A percentile compares a stretch with the other conserved stretches of the same genome.
phyloP scores from a whole-genome alignment of 2,797 vertebrate species.

The Rhinella marina region DNA sequence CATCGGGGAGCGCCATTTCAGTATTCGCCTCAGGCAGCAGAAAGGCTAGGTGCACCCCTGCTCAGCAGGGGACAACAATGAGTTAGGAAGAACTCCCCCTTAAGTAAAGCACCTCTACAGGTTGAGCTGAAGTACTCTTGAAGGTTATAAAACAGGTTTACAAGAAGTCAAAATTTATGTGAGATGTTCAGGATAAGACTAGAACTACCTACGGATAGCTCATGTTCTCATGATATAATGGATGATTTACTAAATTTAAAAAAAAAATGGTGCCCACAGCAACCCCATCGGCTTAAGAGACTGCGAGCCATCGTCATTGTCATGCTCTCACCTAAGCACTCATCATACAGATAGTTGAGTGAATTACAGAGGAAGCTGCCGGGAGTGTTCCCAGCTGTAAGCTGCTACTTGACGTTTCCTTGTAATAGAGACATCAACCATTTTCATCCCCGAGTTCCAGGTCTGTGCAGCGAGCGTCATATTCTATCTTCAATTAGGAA shows the following conservation, averaged over 20 bases:
- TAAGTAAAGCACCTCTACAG: background rate
- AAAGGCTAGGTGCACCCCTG: too few species aligned
- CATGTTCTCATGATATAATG: too few species aligned
- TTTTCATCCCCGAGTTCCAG: background rate
- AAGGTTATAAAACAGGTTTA: background rate
- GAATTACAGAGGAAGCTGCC: background rate
- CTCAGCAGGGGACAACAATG: background rate
- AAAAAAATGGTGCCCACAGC: background rate
- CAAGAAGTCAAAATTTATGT: background rate
- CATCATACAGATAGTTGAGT: background rate
- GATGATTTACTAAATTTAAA: too few species aligned
- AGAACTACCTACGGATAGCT: too few species aligned
- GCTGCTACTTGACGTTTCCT: constrained; percentile 8
- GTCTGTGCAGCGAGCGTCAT: background rate
- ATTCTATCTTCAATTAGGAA: constrained; percentile 16
- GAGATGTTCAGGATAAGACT: too few species aligned
- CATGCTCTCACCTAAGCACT: background rate
- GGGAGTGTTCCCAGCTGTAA: background rate
- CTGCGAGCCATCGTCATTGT: background rate
- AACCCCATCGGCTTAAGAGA: background rate
- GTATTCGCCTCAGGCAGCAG: too few species aligned
- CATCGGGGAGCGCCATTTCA: too few species aligned
- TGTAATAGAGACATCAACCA: background rate
- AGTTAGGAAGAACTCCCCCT: too few species aligned
- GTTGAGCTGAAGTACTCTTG: background rate